Evolutionary conservation across 2,888 invertebrate genomes (phyloP).

Genomic region (Caenorhabditis sp.): DNA sequence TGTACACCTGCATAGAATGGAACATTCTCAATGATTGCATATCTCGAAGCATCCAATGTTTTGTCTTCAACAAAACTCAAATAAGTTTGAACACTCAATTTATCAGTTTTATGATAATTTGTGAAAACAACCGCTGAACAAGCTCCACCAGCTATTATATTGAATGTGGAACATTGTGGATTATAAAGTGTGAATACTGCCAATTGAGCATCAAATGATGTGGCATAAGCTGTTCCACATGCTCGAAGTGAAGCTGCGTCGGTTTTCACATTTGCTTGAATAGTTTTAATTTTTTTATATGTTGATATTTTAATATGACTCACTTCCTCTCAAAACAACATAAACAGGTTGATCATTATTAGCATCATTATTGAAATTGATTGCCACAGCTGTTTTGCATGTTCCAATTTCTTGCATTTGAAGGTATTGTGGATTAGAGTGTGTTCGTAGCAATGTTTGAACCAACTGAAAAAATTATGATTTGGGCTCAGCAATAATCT

Average conservation of each 20-base stretch:
- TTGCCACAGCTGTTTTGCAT: background rate
- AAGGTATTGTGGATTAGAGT: conserved; percentile 20
- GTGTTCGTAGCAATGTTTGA: conserved; percentile 11
- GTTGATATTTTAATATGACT: background rate
- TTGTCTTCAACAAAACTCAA: conserved; percentile 17
- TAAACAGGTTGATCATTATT: background rate
- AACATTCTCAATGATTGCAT: conserved; percentile 22
- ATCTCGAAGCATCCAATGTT: conserved; percentile 18
- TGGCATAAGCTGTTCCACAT: background rate
- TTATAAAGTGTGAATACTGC: background rate
- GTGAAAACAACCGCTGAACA: conserved; percentile 25
- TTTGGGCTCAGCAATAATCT: too few species aligned
- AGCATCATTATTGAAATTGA: conserved; percentile 4
- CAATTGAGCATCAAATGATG: background rate
- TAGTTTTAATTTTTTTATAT: too few species aligned
- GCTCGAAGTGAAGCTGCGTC: background rate
- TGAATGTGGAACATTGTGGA: conserved; percentile 7
- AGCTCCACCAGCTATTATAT: background rate
- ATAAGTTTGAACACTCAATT: conserved; percentile 11
- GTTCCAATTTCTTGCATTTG: conserved; percentile 13
- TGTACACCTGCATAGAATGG: conserved; percentile 1
- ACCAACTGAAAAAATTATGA: conserved; percentile 18
- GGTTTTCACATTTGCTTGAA: background rate
- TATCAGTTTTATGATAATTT: background rate
- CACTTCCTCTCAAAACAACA: conserved; percentile 1